Base-by-base conservation (phyloP, 2,797 vertebrate species). In the Myiotriccus ornatus region DNA sequence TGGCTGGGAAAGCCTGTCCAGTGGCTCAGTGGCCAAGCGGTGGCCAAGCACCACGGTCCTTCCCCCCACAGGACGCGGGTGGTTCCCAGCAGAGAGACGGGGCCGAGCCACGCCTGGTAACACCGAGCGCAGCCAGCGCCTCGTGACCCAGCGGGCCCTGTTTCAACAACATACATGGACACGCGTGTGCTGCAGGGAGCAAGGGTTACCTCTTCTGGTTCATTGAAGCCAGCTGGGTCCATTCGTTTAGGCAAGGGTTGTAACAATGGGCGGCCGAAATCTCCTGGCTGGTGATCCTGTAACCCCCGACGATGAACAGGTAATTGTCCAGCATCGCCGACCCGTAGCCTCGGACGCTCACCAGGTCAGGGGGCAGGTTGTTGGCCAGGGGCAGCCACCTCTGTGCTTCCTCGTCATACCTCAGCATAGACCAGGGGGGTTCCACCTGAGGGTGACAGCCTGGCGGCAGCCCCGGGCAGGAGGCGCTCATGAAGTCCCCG, bases 251-350 rank as follows among this genome's bases (percentile, higher is more conserved):
- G 90, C 98, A 98, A 79, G 99, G 99, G 95, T 99, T 99, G 98
- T 99, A 99, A 84, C 98, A 99, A 47, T 99, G 99, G 21, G 98
- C 98, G 0, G 98, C 99, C 0, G 99, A 98, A 73, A 99, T 99
- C 97, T 99, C 99, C 96, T 99, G 99, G 93, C 98, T 99, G 4
- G 98, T 98, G 98, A 98, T 98, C 96, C 99, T 97, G 97, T 99
- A 98, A 6, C 99, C 99, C 1, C 99, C 99, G 0, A 98, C 99
- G 12, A 99, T 98, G 97, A 99, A 99, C 64, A 99, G 97, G 97
- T 99, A 99, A 98, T 99, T 99, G 96, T 99, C 98, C 63, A 99
- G 97, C 47, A 98, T 97, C 0, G 99, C 98, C 0, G 98, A 98
- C 15, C 99, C 99, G 0, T 99, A 99, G 1, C 99, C 99, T 47